A percentile compares a stretch with the other conserved stretches of the same genome.
These are phyloP conservation scores for Pelecanoides urinatrix DNA, from an alignment of 2,113 vertebrate species.

Conservation along the genomic window DNA sequence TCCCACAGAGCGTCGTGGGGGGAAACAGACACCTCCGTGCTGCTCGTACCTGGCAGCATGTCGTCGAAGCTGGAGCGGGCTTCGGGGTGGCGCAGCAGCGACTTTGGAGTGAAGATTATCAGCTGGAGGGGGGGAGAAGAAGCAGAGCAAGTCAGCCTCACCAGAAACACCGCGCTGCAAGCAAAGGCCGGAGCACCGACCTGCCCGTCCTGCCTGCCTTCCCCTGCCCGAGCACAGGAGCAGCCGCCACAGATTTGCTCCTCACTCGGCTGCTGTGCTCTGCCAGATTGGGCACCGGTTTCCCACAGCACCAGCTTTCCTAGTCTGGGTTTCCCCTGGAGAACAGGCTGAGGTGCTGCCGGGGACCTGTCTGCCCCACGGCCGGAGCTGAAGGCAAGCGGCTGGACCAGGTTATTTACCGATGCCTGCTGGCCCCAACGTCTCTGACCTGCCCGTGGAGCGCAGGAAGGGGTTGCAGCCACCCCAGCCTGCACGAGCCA, in stretches of 20 bases:
- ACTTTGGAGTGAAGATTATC: slow-evolving; percentile 93
- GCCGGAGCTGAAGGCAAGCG: background rate
- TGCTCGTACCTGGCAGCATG: slow-evolving; percentile 84
- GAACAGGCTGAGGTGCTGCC: background rate
- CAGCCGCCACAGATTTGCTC: background rate
- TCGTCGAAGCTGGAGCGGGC: slow-evolving; percentile 90
- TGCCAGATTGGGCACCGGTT: background rate
- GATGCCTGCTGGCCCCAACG: fast-evolving
- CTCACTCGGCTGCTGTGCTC: background rate
- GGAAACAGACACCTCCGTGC: fast-evolving
- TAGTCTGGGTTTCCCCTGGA: background rate
- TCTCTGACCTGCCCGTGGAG: fast-evolving
- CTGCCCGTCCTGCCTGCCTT: background rate
- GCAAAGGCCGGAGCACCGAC: background rate
- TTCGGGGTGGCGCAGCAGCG: slow-evolving; percentile 89
- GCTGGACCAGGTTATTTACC: background rate
- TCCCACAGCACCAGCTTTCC: background rate
- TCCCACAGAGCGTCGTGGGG: fast-evolving
- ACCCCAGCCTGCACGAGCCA: fast-evolving
- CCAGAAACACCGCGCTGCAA: background rate
- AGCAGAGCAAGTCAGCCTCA: background rate
- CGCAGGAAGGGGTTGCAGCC: background rate
- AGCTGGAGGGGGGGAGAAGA: slow-evolving; percentile 77
- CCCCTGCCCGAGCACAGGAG: background rate
- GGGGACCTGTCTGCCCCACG: too few species aligned